These are phyloP conservation scores for Sebastes jordani DNA, from an alignment of 2,797 vertebrate species.

Conservation along the genomic window DNA sequence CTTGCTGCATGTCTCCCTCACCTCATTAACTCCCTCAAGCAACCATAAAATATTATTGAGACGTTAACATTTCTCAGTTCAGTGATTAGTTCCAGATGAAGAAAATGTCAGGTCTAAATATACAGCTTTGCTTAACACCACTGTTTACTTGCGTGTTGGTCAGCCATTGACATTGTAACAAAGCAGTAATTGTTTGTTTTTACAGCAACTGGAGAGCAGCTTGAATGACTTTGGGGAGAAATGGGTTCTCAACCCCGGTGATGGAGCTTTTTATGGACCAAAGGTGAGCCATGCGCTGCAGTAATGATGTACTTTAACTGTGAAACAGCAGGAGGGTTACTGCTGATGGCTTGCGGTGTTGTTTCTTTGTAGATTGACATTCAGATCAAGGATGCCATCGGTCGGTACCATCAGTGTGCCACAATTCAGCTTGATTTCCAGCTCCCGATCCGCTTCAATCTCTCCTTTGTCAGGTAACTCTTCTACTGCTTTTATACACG, in stretches of 20 bases:
- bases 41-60: slow-evolving; percentile 58
- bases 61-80: slow-evolving; percentile 58
- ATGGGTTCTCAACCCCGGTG: slow-evolving; percentile 96
- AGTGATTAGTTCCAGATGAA: slow-evolving; percentile 58
- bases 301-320: not conserved
- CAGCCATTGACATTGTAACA: slow-evolving; percentile 15
- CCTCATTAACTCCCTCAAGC: slow-evolving; percentile 60
- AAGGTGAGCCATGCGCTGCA: slow-evolving; percentile 84
- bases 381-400: slow-evolving; percentile 97
- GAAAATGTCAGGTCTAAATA: slow-evolving; percentile 45
- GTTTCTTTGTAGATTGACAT: slow-evolving; percentile 91
- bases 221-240: slow-evolving; percentile 95
- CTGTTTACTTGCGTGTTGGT: slow-evolving; percentile 35
- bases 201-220: slow-evolving; percentile 97
- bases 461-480: slow-evolving; percentile 91
- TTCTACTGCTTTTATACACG: not conserved
- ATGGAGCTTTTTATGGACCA: slow-evolving; percentile 98
- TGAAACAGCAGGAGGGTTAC: slow-evolving; percentile 1
- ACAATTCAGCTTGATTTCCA: slow-evolving; percentile 98
- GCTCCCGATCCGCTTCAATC: slow-evolving; percentile 95
- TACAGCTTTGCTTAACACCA: slow-evolving; percentile 21
- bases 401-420: slow-evolving; percentile 97
- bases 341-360: slow-evolving; percentile 10
- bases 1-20: slow-evolving; percentile 31
- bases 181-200: slow-evolving; percentile 40